Conservation (phyloP, 1,140 invertebrate genomes). For the Kradibia gibbosae region DNA sequence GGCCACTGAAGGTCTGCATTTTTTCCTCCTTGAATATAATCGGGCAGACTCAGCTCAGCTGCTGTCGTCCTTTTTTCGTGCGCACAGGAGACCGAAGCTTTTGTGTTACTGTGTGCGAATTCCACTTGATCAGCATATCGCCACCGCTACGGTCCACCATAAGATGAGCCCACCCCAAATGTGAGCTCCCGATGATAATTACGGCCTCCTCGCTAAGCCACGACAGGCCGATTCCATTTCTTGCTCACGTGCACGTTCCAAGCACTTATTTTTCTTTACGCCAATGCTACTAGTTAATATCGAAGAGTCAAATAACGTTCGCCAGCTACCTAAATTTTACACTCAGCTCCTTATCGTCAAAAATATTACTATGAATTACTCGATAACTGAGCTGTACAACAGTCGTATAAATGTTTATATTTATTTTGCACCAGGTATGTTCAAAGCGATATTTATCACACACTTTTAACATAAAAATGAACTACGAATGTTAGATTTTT, state of each 20-base stretch:
- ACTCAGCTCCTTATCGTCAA: neutral
- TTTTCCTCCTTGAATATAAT: constrained; percentile 51
- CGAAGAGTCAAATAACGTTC: too few relatives aligned
- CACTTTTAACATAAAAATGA: neutral
- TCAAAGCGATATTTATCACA: neutral
- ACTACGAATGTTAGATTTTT: neutral
- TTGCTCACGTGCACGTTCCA: neutral
- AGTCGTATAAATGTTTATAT: too few relatives aligned
- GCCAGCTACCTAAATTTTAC: too few relatives aligned
- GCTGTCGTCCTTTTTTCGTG: constrained; percentile 25
- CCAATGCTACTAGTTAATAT: too few relatives aligned
- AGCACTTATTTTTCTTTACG: too few relatives aligned
- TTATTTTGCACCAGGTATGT: neutral
- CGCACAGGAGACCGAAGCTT: neutral
- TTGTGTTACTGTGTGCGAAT: neutral
- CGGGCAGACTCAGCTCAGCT: neutral
- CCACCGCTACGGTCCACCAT: neutral
- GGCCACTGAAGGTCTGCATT: constrained; percentile 63
- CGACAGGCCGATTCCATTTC: neutral
- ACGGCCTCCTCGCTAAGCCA: neutral
- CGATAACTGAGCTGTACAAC: neutral
- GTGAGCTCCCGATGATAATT: neutral
- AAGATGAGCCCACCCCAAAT: neutral
- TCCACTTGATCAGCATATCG: constrained; percentile 31
- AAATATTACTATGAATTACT: neutral